These are phyloP conservation scores for Hippopotamyrus pictus DNA, from an alignment of 2,797 vertebrate genomes.

Conservation along the genomic window DNA sequence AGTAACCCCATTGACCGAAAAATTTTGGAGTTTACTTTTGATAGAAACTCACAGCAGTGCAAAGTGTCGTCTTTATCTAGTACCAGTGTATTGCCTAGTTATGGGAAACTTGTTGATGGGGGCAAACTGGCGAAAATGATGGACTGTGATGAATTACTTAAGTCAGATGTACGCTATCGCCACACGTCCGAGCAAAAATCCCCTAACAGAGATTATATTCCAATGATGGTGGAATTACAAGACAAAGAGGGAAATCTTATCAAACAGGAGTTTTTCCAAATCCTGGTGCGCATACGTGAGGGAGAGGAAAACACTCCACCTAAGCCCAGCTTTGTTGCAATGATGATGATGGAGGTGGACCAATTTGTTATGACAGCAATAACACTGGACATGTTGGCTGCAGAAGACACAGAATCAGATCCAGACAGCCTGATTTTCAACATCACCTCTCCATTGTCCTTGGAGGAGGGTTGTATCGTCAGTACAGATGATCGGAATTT, in stretches of 20 bases:
- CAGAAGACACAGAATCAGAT: slow-evolving; percentile 78
- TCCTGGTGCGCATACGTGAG: slow-evolving; percentile 76
- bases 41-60: slow-evolving; percentile 69
- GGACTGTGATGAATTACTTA: slow-evolving; percentile 81
- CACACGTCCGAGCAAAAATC: slow-evolving; percentile 74
- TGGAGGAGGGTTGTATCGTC: slow-evolving; percentile 83
- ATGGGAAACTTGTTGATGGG: slow-evolving; percentile 72
- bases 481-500: slow-evolving; percentile 91
- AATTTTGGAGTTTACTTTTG: slow-evolving; percentile 78
- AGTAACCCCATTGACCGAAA: slow-evolving; percentile 76
- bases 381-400: slow-evolving; percentile 84
- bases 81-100: slow-evolving; percentile 69
- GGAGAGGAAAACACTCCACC: slow-evolving; percentile 79
- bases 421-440: slow-evolving; percentile 82
- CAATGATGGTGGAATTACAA: slow-evolving; percentile 83
- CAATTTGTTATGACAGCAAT: slow-evolving; percentile 92
- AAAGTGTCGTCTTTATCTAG: slow-evolving; percentile 66
- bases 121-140: slow-evolving; percentile 61
- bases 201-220: slow-evolving; percentile 83
- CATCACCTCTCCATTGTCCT: slow-evolving; percentile 78
- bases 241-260: slow-evolving; percentile 69
- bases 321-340: slow-evolving; percentile 89
- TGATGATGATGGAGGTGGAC: slow-evolving; percentile 97
- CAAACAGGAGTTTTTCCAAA: slow-evolving; percentile 86
- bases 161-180: slow-evolving; percentile 72